Evolutionary conservation across 1,140 invertebrate species (phyloP).

Genomic region (Drosophila ironensis): DNA sequence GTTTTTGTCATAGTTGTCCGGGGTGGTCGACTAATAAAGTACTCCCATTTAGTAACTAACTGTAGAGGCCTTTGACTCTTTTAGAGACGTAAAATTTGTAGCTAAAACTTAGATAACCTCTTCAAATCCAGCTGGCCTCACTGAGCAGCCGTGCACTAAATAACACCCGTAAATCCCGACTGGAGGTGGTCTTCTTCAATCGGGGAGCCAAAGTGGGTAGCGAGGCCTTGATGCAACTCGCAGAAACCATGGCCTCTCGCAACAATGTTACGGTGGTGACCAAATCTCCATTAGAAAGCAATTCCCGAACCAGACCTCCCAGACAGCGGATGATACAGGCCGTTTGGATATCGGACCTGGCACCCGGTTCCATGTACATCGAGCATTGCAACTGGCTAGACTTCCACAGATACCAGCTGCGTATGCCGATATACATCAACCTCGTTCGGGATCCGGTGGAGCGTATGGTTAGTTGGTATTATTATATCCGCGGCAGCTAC

Average conservation of each 20-base stretch:
- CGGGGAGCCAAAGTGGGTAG: constrained; percentile 93
- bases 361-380: constrained; percentile 58
- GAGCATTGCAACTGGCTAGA: constrained; percentile 83
- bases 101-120: neutral
- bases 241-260: constrained; percentile 86
- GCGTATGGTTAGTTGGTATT: constrained; percentile 95
- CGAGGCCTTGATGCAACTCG: constrained; percentile 92
- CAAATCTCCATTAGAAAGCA: neutral
- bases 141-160: constrained; percentile 84
- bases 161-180: constrained; percentile 87
- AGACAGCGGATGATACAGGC: constrained; percentile 29
- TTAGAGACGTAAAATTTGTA: neutral
- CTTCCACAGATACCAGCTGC: constrained; percentile 83
- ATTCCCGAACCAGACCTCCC: neutral
- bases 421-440: constrained; percentile 93
- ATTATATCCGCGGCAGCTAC: constrained; percentile 91
- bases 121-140: constrained; percentile 15
- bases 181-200: constrained; percentile 88
- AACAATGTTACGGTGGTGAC: constrained; percentile 44
- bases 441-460: constrained; percentile 94
- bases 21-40: constrained; percentile 84
- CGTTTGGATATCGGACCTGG: constrained; percentile 32
- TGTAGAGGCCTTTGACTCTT: neutral
- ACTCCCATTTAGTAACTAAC: constrained; percentile 36
- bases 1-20: constrained; percentile 4